These are phyloP conservation scores for Apistogramma diplotaenia DNA, from an alignment of 2,113 vertebrate species.

Conservation along the genomic window DNA sequence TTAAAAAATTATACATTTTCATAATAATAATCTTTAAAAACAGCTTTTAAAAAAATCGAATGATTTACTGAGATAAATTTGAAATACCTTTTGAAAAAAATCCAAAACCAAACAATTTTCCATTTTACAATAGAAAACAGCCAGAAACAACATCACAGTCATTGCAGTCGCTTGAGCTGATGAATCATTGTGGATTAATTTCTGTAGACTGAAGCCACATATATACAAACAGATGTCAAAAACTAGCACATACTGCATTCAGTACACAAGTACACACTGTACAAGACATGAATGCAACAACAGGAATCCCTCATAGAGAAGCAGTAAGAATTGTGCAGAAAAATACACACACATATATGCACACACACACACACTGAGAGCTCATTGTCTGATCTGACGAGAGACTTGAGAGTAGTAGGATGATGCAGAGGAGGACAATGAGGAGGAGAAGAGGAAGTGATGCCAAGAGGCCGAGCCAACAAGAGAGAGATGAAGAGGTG, in stretches of 20 bases:
- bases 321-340: neutral
- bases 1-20: no score
- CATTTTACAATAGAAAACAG: neutral
- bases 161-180: neutral
- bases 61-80: neutral
- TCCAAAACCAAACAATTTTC: neutral
- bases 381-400: constrained; percentile 27
- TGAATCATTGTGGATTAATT: neutral
- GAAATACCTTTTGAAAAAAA: neutral
- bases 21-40: no score
- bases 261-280: constrained; percentile 36
- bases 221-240: neutral
- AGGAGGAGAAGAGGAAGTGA: constrained; percentile 28
- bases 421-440: constrained; percentile 41
- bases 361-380: constrained; percentile 5
- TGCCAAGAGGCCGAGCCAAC: constrained; percentile 32
- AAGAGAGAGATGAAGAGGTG: constrained; percentile 1
- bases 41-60: no score
- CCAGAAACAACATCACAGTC: neutral
- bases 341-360: neutral
- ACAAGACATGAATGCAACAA: constrained; percentile 43
- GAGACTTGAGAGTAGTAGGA: constrained; percentile 23
- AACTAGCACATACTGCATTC: constrained; percentile 43
- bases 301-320: constrained; percentile 30
- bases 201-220: neutral